Evolutionary conservation across 2,113 vertebrate species (phyloP).

Genomic region (Lepus americanus): DNA sequence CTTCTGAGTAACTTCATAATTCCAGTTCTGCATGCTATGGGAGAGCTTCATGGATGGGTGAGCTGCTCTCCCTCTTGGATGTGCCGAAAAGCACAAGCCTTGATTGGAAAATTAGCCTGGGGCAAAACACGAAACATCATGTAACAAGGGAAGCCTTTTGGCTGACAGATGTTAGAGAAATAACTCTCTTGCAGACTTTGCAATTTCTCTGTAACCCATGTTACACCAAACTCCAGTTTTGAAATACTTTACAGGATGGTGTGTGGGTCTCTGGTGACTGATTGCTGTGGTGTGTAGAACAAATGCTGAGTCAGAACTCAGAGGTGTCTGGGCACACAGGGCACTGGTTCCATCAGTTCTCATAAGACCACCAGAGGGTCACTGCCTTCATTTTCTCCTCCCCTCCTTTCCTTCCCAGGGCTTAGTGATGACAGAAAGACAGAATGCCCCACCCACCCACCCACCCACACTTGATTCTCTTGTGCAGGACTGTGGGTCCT

Average conservation of each 20-base stretch:
- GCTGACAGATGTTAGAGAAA: conserved; percentile 12
- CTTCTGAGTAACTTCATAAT: not conserved
- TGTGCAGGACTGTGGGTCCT: not conserved
- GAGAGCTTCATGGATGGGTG: not conserved
- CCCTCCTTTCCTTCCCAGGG: not conserved
- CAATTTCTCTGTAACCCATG: not conserved
- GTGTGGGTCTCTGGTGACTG: not conserved
- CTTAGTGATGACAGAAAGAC: not conserved
- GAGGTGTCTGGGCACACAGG: not conserved
- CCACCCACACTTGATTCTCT: not conserved
- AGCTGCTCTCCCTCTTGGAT: not conserved
- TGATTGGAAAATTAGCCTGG: conserved; percentile 42
- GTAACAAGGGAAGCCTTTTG: not conserved
- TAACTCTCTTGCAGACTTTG: not conserved
- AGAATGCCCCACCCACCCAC: not conserved
- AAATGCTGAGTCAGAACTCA: conserved; percentile 6
- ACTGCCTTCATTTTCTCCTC: not conserved
- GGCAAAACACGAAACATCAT: not conserved
- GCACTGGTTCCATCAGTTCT: not conserved
- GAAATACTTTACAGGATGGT: conserved; percentile 47
- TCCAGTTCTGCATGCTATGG: not conserved
- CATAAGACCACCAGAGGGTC: not conserved
- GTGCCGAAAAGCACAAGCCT: conserved; percentile 42
- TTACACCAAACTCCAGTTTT: conserved; percentile 44
- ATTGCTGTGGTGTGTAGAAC: not conserved